Conservation (phyloP, 2,888 invertebrate species). For the Cylindroiulus punctatus region DNA sequence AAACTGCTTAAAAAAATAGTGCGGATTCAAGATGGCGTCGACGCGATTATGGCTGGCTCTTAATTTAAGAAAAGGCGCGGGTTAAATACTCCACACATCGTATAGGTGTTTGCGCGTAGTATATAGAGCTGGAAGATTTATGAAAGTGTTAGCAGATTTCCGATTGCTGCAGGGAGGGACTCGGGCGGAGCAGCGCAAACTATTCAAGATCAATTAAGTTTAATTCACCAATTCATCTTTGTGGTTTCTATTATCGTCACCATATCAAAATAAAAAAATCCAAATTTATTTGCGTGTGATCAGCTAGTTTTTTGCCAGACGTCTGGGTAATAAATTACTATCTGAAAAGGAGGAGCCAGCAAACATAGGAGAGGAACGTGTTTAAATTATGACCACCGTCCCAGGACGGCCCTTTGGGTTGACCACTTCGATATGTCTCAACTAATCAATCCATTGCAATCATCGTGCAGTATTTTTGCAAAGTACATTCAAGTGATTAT, state of each 20-base stretch:
- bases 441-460: too few relatives aligned
- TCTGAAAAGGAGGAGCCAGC: background rate
- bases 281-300: constrained; percentile 5
- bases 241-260: constrained; percentile 42
- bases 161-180: constrained; percentile 40
- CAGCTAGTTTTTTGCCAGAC: constrained; percentile 31
- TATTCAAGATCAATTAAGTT: constrained; percentile 47
- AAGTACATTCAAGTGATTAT: too few relatives aligned
- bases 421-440: background rate
- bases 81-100: background rate
- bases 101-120: background rate
- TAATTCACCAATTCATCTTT: constrained; percentile 47
- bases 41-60: constrained; percentile 19
- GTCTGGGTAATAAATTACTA: constrained; percentile 41
- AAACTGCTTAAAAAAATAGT: constrained; percentile 17
- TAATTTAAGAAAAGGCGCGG: constrained; percentile 12
- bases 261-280: background rate
- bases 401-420: background rate
- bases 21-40: constrained; percentile 40
- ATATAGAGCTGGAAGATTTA: constrained; percentile 1
- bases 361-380: background rate
- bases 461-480: too few relatives aligned
- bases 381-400: background rate
- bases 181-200: constrained; percentile 31
- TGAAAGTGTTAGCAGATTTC: constrained; percentile 45